Base-by-base conservation (phyloP, 2,113 vertebrate genomes). In the Pithys albifrons region DNA sequence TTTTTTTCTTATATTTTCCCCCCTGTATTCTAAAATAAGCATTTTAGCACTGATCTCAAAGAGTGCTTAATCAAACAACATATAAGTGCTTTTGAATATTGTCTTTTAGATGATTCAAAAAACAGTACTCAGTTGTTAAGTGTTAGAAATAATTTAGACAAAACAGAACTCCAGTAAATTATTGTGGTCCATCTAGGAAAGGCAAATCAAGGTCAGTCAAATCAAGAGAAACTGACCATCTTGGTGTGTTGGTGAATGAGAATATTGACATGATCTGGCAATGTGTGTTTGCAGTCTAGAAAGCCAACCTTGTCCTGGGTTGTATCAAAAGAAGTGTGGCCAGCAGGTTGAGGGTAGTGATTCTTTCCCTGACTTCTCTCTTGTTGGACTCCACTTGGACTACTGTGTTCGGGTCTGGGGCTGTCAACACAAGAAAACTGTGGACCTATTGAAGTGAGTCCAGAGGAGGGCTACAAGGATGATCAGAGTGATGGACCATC, bases 231-330 rank as follows among this genome's bases (percentile, higher is more conserved):
- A 81, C 4, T n/a, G 8, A 8, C 14, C 1, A 4, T 74, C 8
- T 49, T 41, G 28, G 16, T 6, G 4, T 62, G 14, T 12, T 76
- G 55, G 48, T 76, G n/a, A 11, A 16, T 31, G 25, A 62, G 48
- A 55, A 83, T 7, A 3, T 62, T 62, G 25, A 55, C 15, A 31
- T 62, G 29, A 29, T 7, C 19, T 0, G 0, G 3, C 22, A 45
- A 12, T 45, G 31, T 33, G 41, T 45, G 41, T 10, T 66, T 45
- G 29, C 20, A 66, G 41, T 29, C 29, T 41, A 33, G 41, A 45
- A 65, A 66, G 29, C 29, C 64, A 46, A 45, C 20, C 10, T 5
- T 33, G 9, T 24, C 64, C 14, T 46, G 14, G 7, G 31, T 31
- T 46, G 43, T 43, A 24, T 45, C 31, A 33, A 66, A 66, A 66